Conservation (phyloP, 2,113 vertebrate genomes). For the Merops nubicus region DNA sequence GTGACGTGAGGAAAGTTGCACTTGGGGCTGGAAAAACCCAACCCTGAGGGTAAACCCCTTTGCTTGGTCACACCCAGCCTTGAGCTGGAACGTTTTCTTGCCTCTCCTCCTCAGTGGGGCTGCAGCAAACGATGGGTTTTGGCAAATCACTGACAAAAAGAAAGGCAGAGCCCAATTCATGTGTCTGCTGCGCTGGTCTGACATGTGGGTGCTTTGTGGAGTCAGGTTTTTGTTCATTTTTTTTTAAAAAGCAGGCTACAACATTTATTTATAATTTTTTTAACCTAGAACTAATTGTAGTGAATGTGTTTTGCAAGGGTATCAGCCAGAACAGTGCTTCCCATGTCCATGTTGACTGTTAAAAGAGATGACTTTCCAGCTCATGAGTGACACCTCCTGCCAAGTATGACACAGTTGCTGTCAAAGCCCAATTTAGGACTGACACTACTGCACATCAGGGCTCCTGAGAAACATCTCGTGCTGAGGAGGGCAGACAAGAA, state of each 20-base stretch:
- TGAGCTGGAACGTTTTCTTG: background rate
- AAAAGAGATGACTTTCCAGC: background rate
- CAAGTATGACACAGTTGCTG: background rate
- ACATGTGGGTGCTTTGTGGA: background rate
- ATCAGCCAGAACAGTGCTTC: background rate
- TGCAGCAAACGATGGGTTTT: background rate
- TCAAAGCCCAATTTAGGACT: background rate
- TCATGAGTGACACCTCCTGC: conserved; percentile 2
- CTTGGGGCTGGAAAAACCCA: background rate
- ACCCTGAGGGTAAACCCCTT: background rate
- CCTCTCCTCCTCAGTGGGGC: background rate
- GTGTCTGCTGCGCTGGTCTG: background rate
- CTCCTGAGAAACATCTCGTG: background rate
- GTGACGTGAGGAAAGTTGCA: background rate
- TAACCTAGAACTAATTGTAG: background rate
- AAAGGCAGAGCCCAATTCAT: background rate
- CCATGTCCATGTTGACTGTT: background rate
- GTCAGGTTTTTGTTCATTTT: background rate
- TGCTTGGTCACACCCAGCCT: background rate
- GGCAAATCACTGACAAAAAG: background rate
- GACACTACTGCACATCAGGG: background rate
- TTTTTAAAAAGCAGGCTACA: background rate
- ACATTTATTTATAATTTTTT: background rate
- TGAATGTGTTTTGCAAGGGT: background rate
- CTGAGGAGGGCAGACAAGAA: background rate